phyloP scores from a whole-genome alignment of 2,113 vertebrate species.

The Caranx ignobilis region DNA sequence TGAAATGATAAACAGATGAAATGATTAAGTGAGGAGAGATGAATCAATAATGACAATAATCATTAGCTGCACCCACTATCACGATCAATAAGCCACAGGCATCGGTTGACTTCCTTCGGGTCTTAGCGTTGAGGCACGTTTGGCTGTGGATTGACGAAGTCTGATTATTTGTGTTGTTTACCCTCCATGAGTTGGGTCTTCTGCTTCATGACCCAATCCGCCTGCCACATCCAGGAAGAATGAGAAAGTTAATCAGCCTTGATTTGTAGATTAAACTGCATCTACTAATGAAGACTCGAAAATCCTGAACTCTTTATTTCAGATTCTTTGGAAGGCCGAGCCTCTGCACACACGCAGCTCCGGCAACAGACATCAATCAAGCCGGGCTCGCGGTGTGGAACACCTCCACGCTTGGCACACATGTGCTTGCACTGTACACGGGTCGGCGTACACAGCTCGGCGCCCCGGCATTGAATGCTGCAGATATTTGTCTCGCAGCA shows the following conservation, averaged over 20 bases:
- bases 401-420: slow-evolving; percentile 40
- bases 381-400: background rate
- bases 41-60: background rate
- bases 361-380: slow-evolving; percentile 47
- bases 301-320: background rate
- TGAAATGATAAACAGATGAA: too few relatives aligned
- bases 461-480: slow-evolving; percentile 46
- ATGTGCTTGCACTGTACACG: slow-evolving; percentile 2
- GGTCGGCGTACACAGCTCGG: background rate
- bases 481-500: slow-evolving; percentile 65
- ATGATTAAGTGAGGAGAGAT: background rate
- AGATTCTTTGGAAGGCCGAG: background rate
- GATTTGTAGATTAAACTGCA: background rate
- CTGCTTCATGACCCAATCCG: background rate
- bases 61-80: background rate
- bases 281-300: background rate
- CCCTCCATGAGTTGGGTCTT: background rate
- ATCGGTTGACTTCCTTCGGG: background rate
- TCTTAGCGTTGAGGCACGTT: too few relatives aligned
- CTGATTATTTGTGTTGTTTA: too few relatives aligned
- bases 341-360: background rate
- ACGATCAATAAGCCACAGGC: background rate
- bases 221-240: background rate
- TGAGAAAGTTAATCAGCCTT: background rate
- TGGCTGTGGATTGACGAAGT: background rate